phyloP scores from a whole-genome alignment of 2,113 vertebrate species.

The human (Homo sapiens) region DNA sequence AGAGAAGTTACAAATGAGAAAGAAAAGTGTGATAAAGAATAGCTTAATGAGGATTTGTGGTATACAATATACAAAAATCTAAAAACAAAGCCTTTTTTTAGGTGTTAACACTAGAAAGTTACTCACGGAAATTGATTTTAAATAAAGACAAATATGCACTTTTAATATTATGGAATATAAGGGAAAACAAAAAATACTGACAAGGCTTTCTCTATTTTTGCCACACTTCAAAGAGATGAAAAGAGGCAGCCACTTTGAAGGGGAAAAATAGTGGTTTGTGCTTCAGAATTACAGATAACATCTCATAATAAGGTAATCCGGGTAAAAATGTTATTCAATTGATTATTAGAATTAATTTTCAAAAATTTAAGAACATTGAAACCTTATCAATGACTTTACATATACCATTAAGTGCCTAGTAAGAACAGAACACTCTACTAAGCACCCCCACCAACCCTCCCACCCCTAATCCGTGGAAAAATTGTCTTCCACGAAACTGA shows the following conservation, averaged over 20 bases:
- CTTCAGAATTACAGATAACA: neutral
- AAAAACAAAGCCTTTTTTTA: neutral
- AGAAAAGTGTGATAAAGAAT: conserved; percentile 46
- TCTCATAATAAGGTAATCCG: neutral
- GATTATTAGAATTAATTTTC: neutral
- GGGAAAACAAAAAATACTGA: neutral
- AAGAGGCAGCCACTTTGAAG: neutral
- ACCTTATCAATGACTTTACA: neutral
- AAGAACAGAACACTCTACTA: neutral
- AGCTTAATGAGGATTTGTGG: conserved; percentile 44
- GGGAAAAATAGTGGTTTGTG: neutral
- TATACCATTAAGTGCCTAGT: neutral
- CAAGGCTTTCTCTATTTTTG: neutral
- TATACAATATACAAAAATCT: neutral
- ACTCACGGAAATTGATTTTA: conserved; percentile 4
- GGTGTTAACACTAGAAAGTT: neutral
- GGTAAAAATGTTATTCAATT: neutral
- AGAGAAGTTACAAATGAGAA: conserved; percentile 41
- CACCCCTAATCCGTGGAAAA: too few species aligned
- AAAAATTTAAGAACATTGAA: neutral
- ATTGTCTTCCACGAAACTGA: too few species aligned
- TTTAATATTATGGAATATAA: neutral
- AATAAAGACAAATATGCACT: neutral
- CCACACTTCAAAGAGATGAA: neutral
- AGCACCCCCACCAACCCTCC: too few species aligned